phyloP scores from a whole-genome alignment of 2,888 invertebrate species.

The Pterostichus madidus region DNA sequence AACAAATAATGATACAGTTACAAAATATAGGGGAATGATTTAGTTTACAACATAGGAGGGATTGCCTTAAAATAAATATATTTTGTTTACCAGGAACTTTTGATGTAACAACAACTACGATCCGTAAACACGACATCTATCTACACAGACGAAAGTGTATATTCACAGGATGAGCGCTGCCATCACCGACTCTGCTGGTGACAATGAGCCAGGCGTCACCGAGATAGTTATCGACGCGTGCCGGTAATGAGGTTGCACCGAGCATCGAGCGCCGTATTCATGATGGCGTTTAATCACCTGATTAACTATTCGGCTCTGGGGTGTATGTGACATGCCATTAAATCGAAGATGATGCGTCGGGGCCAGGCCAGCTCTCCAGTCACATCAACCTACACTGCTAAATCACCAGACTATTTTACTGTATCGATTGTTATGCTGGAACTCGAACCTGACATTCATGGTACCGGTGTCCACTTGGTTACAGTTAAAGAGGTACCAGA shows the following conservation, averaged over 20 bases:
- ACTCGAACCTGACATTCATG: too few species aligned
- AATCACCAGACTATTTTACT: constrained; percentile 4
- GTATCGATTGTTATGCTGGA: not conserved
- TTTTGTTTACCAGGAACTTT: too few species aligned
- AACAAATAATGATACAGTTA: too few species aligned
- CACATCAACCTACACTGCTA: constrained; percentile 18
- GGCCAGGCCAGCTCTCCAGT: constrained; percentile 9
- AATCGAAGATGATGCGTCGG: constrained; percentile 53
- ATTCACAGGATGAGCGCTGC: not conserved
- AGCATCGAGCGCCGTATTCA: constrained; percentile 45
- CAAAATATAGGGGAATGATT: too few species aligned
- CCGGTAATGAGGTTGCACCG: constrained; percentile 55
- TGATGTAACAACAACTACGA: too few species aligned
- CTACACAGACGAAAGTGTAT: not conserved
- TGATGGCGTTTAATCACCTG: constrained; percentile 57
- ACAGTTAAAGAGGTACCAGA: too few species aligned
- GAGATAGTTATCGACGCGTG: constrained; percentile 56
- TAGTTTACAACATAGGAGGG: too few species aligned
- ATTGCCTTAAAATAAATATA: too few species aligned
- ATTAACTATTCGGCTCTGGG: constrained; percentile 53
- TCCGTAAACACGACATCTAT: too few species aligned
- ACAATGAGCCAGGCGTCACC: constrained; percentile 6
- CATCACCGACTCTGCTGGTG: constrained; percentile 12
- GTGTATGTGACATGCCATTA: constrained; percentile 56
- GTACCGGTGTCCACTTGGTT: too few species aligned